Percentiles rank a stretch among this genome's conserved stretches.
These are phyloP conservation scores for Zalophus californianus DNA, from an alignment of 2,797 vertebrate species.

Conservation along the genomic window DNA sequence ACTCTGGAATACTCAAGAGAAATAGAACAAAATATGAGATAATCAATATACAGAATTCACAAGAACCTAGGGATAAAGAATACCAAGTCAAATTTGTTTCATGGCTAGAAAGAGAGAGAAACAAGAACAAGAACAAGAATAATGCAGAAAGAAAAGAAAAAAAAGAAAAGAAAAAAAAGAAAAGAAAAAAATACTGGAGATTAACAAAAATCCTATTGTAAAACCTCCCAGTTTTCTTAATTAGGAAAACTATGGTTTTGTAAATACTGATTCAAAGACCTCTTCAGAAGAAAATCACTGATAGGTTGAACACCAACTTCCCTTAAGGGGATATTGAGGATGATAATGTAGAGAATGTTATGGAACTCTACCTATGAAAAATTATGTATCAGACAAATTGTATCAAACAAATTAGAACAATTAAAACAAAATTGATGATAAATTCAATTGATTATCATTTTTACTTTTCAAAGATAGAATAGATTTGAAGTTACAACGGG, in stretches of 20 bases:
- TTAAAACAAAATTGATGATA: not conserved
- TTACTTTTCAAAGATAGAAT: not conserved
- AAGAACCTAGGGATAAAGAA: not conserved
- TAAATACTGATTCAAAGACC: not conserved
- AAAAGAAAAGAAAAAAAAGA: too few species aligned
- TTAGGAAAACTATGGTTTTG: not conserved
- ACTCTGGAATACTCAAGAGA: not conserved
- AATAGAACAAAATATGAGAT: not conserved
- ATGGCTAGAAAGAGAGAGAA: not conserved
- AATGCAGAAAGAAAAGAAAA: not conserved
- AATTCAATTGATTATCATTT: not conserved
- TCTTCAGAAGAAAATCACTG: not conserved
- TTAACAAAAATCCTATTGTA: not conserved
- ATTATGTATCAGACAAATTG: not conserved
- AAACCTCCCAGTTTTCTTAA: not conserved
- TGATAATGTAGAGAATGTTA: not conserved
- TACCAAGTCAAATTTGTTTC: not conserved
- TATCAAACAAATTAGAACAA: not conserved
- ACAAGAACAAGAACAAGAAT: not conserved
- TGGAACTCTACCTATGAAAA: not conserved
- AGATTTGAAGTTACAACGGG: not conserved
- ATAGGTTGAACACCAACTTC: not conserved
- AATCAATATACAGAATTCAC: not conserved
- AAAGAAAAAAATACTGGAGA: not conserved
- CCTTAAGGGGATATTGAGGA: not conserved